Conservation (phyloP, 2,113 vertebrate species). For the Sorex fumeus region DNA sequence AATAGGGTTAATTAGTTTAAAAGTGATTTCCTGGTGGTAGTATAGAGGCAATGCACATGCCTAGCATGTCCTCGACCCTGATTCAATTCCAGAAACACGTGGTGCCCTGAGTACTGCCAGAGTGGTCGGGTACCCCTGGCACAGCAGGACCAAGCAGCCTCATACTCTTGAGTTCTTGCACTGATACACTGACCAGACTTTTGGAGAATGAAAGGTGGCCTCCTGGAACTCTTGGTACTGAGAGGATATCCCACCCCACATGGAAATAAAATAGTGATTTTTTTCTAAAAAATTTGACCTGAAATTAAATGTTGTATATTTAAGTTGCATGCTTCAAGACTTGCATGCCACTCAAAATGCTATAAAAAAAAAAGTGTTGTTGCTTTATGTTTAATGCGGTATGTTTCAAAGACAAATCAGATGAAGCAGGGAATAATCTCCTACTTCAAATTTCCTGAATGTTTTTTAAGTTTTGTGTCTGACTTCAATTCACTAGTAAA, state of each 20-base stretch:
- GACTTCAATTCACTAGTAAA: background rate
- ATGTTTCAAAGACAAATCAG: background rate
- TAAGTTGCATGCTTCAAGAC: background rate
- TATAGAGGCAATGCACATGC: no score
- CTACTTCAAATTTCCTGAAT: background rate
- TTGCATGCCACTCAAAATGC: background rate
- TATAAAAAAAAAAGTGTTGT: background rate
- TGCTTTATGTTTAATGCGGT: background rate
- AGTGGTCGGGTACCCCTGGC: no score
- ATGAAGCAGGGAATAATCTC: background rate
- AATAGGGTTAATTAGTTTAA: background rate
- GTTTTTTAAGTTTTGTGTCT: background rate
- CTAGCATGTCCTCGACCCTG: no score
- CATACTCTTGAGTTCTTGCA: no score
- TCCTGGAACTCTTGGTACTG: no score
- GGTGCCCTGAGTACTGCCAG: no score
- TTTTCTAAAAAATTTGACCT: constrained; percentile 43
- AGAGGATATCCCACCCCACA: background rate
- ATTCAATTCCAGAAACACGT: no score
- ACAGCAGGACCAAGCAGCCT: no score
- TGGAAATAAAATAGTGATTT: background rate
- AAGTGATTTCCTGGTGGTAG: background rate
- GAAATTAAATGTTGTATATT: background rate
- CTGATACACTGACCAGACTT: no score
- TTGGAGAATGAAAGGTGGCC: no score